Base-by-base conservation (phyloP, 2,797 vertebrate genomes). In the Epinephelus awoara region DNA sequence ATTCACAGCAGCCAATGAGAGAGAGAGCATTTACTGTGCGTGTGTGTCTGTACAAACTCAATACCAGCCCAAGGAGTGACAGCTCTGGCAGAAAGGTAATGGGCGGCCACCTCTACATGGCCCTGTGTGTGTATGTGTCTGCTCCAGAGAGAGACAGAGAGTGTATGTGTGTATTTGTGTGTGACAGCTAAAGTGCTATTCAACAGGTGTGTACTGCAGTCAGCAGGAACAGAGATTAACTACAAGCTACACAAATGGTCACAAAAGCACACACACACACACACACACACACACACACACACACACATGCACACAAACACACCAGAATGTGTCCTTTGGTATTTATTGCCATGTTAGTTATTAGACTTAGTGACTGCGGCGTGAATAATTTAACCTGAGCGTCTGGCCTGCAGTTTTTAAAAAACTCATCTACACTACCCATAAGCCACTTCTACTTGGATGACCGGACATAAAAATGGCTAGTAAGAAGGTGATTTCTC, bases 131-230 rank as follows among this genome's bases (percentile, higher is more conserved):
- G 67, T 67, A 29, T 67, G 75, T 77, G 72, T 80, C 42, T 34
- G 69, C 62, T 64, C 23, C 63, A 62, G 46, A 78, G 34, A 75
- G 38, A 42, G 34, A 27, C 5, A 34, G 6, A 13, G 54, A 46
- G 56, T 29, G 21, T 61, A 62, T 47, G 74, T 68, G 55, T 68
- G 55, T 52, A 3, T 65, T 38, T 67, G 69, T 65, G 75, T 75
- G 79, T 65, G 64, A 70, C 70, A 76, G 72, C 77, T 82, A 56
- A 88, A 86, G 81, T 75, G 84, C 67, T 59, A 17, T 44, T 85
- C 79, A 83, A 83, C 86, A 88, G 80, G 88, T 90, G 82, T 80
- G 34, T 66, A 76, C 85, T 88, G 68, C 68, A 75, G 77, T 90
- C 84, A 90, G 85, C 84, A 84, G 29, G 42, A 78, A 75, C 27